These are phyloP conservation scores for Stegana nigrithorax DNA, from an alignment of 2,888 invertebrate species.

Conservation along the genomic window DNA sequence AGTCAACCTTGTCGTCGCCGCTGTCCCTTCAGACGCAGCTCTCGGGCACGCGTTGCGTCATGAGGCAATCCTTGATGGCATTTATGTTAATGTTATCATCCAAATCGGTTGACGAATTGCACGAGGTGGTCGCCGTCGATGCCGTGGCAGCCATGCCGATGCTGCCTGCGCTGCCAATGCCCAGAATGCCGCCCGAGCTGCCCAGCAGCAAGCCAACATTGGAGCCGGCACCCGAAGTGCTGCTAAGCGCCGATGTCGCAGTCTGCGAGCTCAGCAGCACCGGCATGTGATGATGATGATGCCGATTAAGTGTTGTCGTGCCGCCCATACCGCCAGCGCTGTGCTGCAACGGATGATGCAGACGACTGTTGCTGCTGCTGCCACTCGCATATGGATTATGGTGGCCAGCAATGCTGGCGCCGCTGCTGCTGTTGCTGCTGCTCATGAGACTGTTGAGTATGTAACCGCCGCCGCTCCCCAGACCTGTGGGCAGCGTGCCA, in stretches of 20 bases:
- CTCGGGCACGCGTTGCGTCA: constrained; percentile 88
- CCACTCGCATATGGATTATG: constrained; percentile 19
- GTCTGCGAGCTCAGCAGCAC: constrained; percentile 48
- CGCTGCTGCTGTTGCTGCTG: constrained; percentile 30
- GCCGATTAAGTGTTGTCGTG: constrained; percentile 49
- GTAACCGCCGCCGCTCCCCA: constrained; percentile 61
- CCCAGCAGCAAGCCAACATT: constrained; percentile 53
- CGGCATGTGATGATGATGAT: constrained; percentile 46
- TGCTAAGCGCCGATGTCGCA: constrained; percentile 38
- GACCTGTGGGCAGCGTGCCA: constrained; percentile 59
- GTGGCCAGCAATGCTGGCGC: constrained; percentile 33
- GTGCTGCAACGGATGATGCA: constrained; percentile 49
- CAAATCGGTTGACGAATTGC: constrained; percentile 66
- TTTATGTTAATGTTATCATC: constrained; percentile 79
- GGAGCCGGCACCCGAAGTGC: constrained; percentile 52
- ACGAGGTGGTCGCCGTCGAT: constrained; percentile 60
- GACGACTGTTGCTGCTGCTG: constrained; percentile 35
- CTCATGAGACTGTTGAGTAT: constrained; percentile 55
- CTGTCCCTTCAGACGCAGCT: constrained; percentile 80
- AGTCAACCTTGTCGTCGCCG: not conserved
- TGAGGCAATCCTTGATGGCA: constrained; percentile 87
- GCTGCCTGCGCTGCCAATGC: constrained; percentile 40
- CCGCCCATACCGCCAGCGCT: constrained; percentile 31
- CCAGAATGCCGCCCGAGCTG: constrained; percentile 25
- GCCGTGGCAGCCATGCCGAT: constrained; percentile 31